Base-by-base conservation (phyloP, 2,113 vertebrate genomes). In the Rhizomys pruinosus region DNA sequence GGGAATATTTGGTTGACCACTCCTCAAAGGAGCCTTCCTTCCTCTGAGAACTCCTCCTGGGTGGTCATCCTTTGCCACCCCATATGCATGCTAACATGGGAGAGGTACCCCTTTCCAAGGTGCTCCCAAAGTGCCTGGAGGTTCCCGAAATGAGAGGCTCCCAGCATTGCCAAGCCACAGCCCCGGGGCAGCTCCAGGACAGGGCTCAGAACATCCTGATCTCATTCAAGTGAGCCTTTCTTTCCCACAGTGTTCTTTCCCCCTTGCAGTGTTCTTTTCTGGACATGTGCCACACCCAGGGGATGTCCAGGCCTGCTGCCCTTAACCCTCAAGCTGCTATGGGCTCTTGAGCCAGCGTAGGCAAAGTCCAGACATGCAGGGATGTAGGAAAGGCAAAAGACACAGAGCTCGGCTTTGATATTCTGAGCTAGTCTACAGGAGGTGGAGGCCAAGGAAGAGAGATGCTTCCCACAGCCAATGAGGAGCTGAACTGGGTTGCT, bases 1-100 rank as follows among this genome's bases (percentile, higher is more conserved):
- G 94, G 92, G 91, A 97, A 94, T 78, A 69, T 91, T 94, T 97
- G 80, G 80, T 91, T 94, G 96, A 96, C 89, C 93, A 92, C 92
- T 94, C 96, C 97, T 98, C 96, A 97, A 97, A 97, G 74, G 63
- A 94, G 92, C 23, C 84, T 91, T 93, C 96, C 84, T 92, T 85
- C 87, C 95, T 90, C 90, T 96, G 92, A 93, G 90, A 92, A 86
- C 71, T 97, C 89, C 76, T 87, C 69, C 95, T 97, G 96, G 91
- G 97, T 97, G 96, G 97, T 90, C 95, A 82, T 92, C 97, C 95
- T 77, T 42, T 73, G 93, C 87, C 74, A 42, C 25, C 59, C 68
- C 57, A 55, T 80, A 32, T 89, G 55, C 76, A 7, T 69, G 44
- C 76, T 72, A 19, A 66, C 25, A n/a, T 2, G 22, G 78, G 71